Conservation (phyloP, 2,888 invertebrate genomes). For the Pelosia muscerda region DNA sequence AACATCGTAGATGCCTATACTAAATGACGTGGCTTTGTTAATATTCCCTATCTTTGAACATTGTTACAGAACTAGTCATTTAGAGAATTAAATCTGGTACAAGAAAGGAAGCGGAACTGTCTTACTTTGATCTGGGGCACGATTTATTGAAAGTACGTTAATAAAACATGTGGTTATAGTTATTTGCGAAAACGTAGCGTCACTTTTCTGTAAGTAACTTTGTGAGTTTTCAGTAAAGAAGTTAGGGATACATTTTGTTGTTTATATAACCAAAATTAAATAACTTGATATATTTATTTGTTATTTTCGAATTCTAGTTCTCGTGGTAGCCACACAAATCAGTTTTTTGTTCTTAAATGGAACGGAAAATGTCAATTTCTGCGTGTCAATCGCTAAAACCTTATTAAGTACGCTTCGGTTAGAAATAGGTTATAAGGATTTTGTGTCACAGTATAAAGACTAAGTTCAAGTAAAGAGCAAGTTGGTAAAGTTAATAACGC, state of each 20-base stretch:
- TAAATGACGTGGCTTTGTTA: slow-evolving; percentile 22
- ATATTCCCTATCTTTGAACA: slow-evolving; percentile 37
- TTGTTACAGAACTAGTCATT: slow-evolving; percentile 43
- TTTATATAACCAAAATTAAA: too few relatives aligned
- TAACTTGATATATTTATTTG: too few relatives aligned
- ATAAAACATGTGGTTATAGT: too few relatives aligned
- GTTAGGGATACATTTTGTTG: too few relatives aligned
- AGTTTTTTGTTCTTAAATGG: slow-evolving; percentile 27
- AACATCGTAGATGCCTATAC: slow-evolving; percentile 35
- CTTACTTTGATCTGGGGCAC: slow-evolving; percentile 15
- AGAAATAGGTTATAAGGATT: slow-evolving; percentile 35
- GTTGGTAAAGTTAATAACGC: slow-evolving; percentile 45
- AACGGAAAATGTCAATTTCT: slow-evolving; percentile 29
- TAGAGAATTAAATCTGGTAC: slow-evolving; percentile 29
- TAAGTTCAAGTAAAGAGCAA: slow-evolving; percentile 35
- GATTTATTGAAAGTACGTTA: too few relatives aligned
- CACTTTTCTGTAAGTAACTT: too few relatives aligned
- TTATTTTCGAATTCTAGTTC: too few relatives aligned
- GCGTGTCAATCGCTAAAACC: slow-evolving; percentile 21
- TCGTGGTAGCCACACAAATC: too few relatives aligned
- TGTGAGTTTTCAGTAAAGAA: too few relatives aligned
- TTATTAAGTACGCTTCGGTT: slow-evolving; percentile 2
- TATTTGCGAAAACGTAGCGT: too few relatives aligned
- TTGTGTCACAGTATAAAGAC: slow-evolving; percentile 24
- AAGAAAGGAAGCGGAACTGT: slow-evolving; percentile 9